Base-by-base conservation (phyloP, 2,113 vertebrate genomes). In the Cichladusa arquata region DNA sequence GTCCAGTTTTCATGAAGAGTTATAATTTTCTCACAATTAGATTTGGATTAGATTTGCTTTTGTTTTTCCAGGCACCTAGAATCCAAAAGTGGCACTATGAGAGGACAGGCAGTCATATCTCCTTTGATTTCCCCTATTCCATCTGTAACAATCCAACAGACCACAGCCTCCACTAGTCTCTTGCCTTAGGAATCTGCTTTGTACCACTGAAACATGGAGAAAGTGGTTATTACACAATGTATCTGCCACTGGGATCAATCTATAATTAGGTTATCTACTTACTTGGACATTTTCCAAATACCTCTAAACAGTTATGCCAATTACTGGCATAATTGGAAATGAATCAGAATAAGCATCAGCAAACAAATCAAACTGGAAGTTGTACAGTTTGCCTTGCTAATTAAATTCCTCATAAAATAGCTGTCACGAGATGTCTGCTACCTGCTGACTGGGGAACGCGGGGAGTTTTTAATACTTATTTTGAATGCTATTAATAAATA, bases 191-290 rank as follows among this genome's bases (percentile, higher is more conserved):
- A 86, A 66, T 44, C 5, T 2, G 31, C 40, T 40, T 74, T 56
- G 16, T 7, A 23, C 72, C 92, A 94, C 58, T 70, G 24, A 69
- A 66, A 78, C 17, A 28, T 29, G 20, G 60, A 78, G 19, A 85
- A 82, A 34, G 48, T 34, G 7, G 8, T 73, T 77, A 19, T 76
- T 81, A 54, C 20, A 92, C 42, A 38, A 80, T 9, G 40, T 90
- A 47, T 88, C 81, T 89, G 57, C 40, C 58, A 92, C 40, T 61
- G 61, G 33, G 60, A 60, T 83, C 71, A 74, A 82, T 71, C 88
- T 96, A 81, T 95, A 95, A 93, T 94, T 95, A 95, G 54, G 62
- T 94, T 95, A 94, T 91, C 26, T 56, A 77, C 56, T 95, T 79
- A 79, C 26, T 18, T 57, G 88, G 84, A 79, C 3, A 1, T 66